Evolutionary conservation across 2,888 invertebrate species (phyloP), one percentile per base, ranked within the genome.

Genomic region (Tromatobia lineatoria): DNA sequence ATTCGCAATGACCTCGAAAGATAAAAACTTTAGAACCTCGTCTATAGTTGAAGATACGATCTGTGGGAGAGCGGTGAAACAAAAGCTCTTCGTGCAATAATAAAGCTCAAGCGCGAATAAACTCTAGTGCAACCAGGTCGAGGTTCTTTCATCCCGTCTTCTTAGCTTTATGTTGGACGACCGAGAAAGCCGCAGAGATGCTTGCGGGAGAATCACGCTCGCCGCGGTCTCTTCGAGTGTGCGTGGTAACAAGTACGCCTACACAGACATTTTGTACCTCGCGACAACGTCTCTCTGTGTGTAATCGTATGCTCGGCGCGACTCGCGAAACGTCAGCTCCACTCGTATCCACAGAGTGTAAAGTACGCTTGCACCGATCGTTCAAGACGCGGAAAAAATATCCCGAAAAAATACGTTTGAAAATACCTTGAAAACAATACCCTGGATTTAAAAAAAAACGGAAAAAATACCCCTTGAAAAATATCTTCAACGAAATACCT

Each of bases 81-180:
- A 45, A 50, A 64, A 45, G 34, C 7, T 18, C 25, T 77, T 71
- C 29, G 57, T 29, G 61, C 78, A 69, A 78, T 42, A 78, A 78
- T 69, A 47, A 74, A 61, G 71, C 66, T 64, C 50, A 29, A 73
- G 67, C 34, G 73, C 52, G 73, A 69, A 59, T 38, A 70, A 25
- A 45, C 57, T 50, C 61, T 25, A 13, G 71, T 77, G 66, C 59
- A 82, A 69, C 78, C 77, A 78, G 78, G 82, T 69, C 82, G 74
- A 69, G 74, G 82, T 67, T 78, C 57, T 77, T 67, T 59, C 71
- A 82, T 57, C 52, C 15, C 66, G 29, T 13, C 57, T 25, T 71
- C 54, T 47, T 59, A 45, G 47, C 42, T 73, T 38, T 59, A 11
- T 61, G 69, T 67, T 69, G 29, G 45, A 45, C 45, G 45, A 11